phyloP scores from a whole-genome alignment of 2,797 vertebrate genomes.

The Peromyscus attwateri region DNA sequence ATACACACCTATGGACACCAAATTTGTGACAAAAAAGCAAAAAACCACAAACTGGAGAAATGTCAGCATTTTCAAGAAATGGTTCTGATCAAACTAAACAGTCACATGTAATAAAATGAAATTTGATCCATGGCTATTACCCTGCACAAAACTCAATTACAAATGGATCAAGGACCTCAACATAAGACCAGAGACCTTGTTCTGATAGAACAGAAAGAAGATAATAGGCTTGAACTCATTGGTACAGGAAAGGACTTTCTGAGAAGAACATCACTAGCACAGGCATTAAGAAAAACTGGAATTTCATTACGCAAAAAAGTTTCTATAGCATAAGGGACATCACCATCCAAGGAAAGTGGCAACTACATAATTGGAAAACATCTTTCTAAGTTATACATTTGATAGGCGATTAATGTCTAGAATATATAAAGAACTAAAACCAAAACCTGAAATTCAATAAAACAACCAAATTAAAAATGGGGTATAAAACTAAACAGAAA shows the following conservation, averaged over 20 bases:
- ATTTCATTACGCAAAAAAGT: background rate
- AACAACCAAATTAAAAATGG: background rate
- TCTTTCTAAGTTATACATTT: background rate
- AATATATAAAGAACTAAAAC: background rate
- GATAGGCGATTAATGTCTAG: background rate
- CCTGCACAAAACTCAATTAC: no score
- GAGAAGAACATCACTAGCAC: background rate
- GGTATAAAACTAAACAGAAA: background rate
- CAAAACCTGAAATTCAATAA: background rate
- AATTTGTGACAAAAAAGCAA: no score
- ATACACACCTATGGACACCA: background rate
- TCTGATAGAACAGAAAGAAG: background rate
- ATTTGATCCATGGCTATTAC: no score
- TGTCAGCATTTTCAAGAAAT: background rate
- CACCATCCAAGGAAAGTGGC: background rate
- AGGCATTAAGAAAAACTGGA: background rate
- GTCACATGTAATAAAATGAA: no score
- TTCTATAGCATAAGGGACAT: background rate
- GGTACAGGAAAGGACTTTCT: background rate
- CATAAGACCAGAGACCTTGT: background rate
- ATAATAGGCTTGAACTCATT: background rate
- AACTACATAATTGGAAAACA: no score
- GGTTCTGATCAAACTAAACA: background rate
- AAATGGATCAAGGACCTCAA: background rate
- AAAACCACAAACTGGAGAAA: background rate